Evolutionary conservation across 2,888 invertebrate species (phyloP).

Genomic region (Pheosia tremula): DNA sequence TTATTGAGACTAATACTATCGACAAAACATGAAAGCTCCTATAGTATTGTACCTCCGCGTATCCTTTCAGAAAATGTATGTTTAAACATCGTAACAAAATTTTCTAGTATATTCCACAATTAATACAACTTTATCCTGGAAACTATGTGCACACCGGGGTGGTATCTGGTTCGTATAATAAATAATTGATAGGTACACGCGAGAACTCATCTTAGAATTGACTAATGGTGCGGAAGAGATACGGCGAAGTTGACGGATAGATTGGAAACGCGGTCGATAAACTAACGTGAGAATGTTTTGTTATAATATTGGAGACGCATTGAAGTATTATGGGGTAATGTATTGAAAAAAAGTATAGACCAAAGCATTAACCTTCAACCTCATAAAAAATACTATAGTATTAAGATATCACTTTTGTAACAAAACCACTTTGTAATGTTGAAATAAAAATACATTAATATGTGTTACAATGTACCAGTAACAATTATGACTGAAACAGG

Average conservation of each 20-base stretch:
- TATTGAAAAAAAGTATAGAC: background rate
- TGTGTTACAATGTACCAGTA: too few species aligned
- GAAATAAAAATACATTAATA: too few species aligned
- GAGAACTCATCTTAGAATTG: slow-evolving; percentile 34
- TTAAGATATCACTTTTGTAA: too few species aligned
- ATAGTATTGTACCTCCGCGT: too few species aligned
- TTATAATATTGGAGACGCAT: background rate
- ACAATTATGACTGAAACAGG: too few species aligned
- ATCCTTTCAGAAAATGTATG: too few species aligned
- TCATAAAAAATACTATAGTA: too few species aligned
- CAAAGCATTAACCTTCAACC: background rate
- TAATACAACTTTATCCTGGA: background rate
- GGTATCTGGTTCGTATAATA: slow-evolving; percentile 18
- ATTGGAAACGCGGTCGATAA: slow-evolving; percentile 11
- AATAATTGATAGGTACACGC: slow-evolving; percentile 42
- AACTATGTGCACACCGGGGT: background rate
- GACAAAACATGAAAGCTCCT: too few species aligned
- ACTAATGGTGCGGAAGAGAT: slow-evolving; percentile 66
- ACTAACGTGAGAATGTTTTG: background rate
- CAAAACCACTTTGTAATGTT: too few species aligned
- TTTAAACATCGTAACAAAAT: too few species aligned
- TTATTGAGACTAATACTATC: too few species aligned
- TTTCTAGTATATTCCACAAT: too few species aligned
- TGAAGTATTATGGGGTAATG: background rate
- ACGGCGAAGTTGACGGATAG: slow-evolving; percentile 53